These are phyloP conservation scores for Arnoldichthys spilopterus DNA, from an alignment of 2,797 vertebrate genomes.

Conservation along the genomic window DNA sequence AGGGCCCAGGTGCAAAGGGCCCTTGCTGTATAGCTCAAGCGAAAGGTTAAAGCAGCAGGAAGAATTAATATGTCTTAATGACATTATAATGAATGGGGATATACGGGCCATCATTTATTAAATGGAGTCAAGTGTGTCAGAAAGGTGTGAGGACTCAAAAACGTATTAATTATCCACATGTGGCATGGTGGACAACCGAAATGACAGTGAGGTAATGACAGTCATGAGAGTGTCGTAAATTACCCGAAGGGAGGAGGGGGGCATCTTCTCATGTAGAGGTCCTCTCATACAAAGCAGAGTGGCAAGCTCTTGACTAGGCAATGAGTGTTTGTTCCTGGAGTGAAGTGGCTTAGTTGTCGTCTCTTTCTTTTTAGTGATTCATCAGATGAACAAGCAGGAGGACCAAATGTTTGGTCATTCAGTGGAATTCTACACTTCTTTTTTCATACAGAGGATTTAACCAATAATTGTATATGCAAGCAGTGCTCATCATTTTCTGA, in stretches of 20 bases:
- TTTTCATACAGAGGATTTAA: not conserved
- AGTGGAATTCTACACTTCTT: not conserved
- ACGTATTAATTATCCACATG: constrained; percentile 76
- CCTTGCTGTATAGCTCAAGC: constrained; percentile 63
- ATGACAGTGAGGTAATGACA: constrained; percentile 71
- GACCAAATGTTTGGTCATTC: not conserved
- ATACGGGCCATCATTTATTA: constrained; percentile 81
- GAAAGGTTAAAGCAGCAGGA: constrained; percentile 80
- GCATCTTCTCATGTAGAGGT: constrained; percentile 66
- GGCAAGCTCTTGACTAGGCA: constrained; percentile 47
- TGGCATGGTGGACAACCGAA: constrained; percentile 41
- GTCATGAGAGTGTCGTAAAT: constrained; percentile 71
- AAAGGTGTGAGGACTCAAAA: constrained; percentile 74
- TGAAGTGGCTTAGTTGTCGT: constrained; percentile 6
- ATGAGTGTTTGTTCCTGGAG: constrained; percentile 59
- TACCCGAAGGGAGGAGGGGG: constrained; percentile 65
- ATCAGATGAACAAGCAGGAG: constrained; percentile 19
- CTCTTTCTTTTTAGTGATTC: constrained; percentile 16
- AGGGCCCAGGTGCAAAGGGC: constrained; percentile 54
- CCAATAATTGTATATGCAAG: too few species aligned
- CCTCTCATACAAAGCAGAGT: constrained; percentile 55
- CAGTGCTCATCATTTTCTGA: not conserved
- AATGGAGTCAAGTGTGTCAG: constrained; percentile 81
- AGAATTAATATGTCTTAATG: constrained; percentile 83
- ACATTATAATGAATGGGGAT: constrained; percentile 83